Evolutionary conservation across 2,797 vertebrate species (phyloP).

Genomic region (Emys orbicularis): DNA sequence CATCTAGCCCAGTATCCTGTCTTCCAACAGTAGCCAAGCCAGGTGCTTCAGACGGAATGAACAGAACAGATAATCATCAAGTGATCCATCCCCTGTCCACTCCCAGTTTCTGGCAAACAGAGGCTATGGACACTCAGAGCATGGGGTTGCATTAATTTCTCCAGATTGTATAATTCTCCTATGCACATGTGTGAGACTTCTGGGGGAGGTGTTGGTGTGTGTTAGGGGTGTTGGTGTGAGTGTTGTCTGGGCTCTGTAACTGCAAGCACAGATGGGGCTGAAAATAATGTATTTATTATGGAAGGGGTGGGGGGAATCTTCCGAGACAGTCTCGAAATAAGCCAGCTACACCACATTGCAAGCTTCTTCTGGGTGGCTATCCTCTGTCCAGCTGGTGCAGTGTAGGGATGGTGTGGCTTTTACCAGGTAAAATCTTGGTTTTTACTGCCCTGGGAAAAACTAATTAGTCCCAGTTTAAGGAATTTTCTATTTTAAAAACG

Average conservation of each 20-base stretch:
- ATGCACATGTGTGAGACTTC: constrained; percentile 26
- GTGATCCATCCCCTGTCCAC: too few species aligned
- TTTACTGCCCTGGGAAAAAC: not conserved
- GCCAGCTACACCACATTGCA: constrained; percentile 26
- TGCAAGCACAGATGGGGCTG: constrained; percentile 62
- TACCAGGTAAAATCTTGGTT: not conserved
- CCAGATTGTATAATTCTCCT: constrained; percentile 29
- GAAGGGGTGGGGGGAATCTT: constrained; percentile 45
- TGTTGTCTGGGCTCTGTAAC: not conserved
- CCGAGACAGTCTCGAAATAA: constrained; percentile 47
- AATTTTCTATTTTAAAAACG: not conserved
- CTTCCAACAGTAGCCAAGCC: too few species aligned
- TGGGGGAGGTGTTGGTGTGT: constrained; percentile 40
- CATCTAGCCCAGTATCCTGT: too few species aligned
- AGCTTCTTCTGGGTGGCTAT: constrained; percentile 62
- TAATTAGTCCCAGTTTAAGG: not conserved
- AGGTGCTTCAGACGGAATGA: too few species aligned
- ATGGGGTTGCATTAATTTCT: not conserved
- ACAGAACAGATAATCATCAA: too few species aligned
- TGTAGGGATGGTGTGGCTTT: not conserved
- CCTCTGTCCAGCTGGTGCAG: constrained; percentile 65
- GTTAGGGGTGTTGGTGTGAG: not conserved
- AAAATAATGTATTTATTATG: constrained; percentile 62
- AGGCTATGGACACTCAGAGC: too few species aligned
- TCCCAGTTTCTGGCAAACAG: too few species aligned